Percentiles rank a stretch among this genome's conserved stretches.
Conservation (phyloP, 30 jellyfish, hydroid and myxozoan genomes). For the Aurelia coerulea region DNA sequence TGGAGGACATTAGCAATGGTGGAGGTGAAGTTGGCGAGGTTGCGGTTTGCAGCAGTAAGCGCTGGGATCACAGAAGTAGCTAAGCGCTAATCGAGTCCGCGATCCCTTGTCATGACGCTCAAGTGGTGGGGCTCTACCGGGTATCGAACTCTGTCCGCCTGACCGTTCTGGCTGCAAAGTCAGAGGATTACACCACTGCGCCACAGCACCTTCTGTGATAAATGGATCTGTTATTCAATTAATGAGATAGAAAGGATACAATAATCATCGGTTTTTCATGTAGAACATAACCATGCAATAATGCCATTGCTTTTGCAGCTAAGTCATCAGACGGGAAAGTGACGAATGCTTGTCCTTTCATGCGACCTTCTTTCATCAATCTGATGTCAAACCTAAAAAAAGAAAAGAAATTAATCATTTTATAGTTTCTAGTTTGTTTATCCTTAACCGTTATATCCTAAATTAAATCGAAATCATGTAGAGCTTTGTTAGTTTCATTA, state of each 20-base stretch:
- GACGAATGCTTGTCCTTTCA: conserved; percentile 97
- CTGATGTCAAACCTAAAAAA: conserved; percentile 81
- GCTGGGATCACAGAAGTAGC: too few relatives aligned
- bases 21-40: too few relatives aligned
- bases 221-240: neutral
- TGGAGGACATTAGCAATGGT: too few relatives aligned
- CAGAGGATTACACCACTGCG: too few relatives aligned
- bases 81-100: too few relatives aligned
- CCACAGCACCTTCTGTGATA: too few relatives aligned
- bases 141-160: too few relatives aligned
- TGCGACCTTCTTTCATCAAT: conserved; percentile 94
- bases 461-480: neutral
- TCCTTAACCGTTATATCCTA: neutral
- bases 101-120: too few relatives aligned
- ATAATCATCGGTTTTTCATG: conserved; percentile 87
- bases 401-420: neutral
- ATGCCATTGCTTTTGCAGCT: conserved; percentile 73
- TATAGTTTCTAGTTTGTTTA: neutral
- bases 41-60: too few relatives aligned
- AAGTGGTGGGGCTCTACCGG: too few relatives aligned
- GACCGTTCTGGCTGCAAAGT: too few relatives aligned
- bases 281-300: conserved; percentile 84
- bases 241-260: conserved; percentile 48
- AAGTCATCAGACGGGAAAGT: conserved; percentile 70
- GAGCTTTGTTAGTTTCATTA: too few relatives aligned